These are phyloP conservation scores for Drosophila nigricruria DNA, from an alignment of 2,888 invertebrate genomes.

Conservation along the genomic window DNA sequence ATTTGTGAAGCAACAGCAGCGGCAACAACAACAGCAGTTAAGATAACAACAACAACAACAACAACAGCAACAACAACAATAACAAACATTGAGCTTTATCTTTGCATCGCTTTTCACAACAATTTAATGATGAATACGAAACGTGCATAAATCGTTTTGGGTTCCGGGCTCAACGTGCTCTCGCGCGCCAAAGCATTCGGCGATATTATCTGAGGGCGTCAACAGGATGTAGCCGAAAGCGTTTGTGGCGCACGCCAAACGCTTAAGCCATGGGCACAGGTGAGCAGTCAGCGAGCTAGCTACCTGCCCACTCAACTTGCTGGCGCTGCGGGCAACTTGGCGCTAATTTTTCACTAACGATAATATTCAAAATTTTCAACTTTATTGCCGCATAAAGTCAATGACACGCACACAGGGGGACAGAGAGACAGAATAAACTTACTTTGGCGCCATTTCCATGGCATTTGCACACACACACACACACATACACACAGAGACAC, in stretches of 20 bases:
- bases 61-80: neutral
- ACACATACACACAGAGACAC: neutral
- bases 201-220: slow-evolving; percentile 56
- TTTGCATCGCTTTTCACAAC: slow-evolving; percentile 52
- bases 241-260: slow-evolving; percentile 70
- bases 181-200: slow-evolving; percentile 12
- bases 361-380: slow-evolving; percentile 81
- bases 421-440: slow-evolving; percentile 48
- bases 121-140: slow-evolving; percentile 75
- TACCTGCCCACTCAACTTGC: neutral
- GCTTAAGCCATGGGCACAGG: slow-evolving; percentile 34
- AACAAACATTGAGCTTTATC: slow-evolving; percentile 50
- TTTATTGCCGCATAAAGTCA: slow-evolving; percentile 77
- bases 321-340: slow-evolving; percentile 57
- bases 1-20: slow-evolving; percentile 59
- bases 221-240: slow-evolving; percentile 69
- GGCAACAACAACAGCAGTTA: slow-evolving; percentile 33
- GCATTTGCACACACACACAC: slow-evolving; percentile 48
- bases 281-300: slow-evolving; percentile 30
- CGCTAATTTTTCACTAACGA: slow-evolving; percentile 81
- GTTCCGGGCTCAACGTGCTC: slow-evolving; percentile 14
- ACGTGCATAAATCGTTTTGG: slow-evolving; percentile 74
- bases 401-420: slow-evolving; percentile 43
- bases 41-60: slow-evolving; percentile 25
- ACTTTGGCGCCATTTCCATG: slow-evolving; percentile 76